These are phyloP conservation scores for Lophius americanus DNA, from an alignment of 2,797 vertebrate species.

Conservation along the genomic window DNA sequence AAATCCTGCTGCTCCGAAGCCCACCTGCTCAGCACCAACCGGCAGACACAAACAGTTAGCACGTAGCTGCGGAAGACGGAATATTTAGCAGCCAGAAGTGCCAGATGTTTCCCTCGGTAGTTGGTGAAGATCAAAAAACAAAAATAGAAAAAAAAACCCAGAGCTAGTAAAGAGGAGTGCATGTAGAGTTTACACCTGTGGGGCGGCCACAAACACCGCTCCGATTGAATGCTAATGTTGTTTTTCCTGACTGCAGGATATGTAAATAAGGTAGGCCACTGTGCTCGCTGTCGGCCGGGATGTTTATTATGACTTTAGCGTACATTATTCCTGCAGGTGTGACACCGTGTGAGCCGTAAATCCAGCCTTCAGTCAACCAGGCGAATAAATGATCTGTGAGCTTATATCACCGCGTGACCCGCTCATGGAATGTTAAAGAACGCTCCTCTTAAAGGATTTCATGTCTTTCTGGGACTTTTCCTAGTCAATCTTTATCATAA, in stretches of 20 bases:
- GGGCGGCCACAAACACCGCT: no score
- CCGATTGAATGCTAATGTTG: background rate
- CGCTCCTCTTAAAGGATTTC: no score
- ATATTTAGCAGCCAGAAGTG: no score
- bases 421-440: background rate
- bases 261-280: background rate
- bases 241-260: background rate
- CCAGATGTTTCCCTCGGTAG: no score
- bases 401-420: background rate
- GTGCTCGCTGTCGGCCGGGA: background rate
- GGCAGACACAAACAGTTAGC: background rate
- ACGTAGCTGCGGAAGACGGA: background rate
- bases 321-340: conserved; percentile 5
- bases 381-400: conserved; percentile 39
- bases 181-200: no score
- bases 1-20: background rate
- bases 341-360: conserved; percentile 4
- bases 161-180: no score
- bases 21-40: background rate
- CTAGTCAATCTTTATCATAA: no score
- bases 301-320: background rate
- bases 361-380: conserved; percentile 28
- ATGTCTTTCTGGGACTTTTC: no score
- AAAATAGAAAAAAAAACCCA: no score
- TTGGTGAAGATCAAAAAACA: no score